Evolutionary conservation across 2,888 invertebrate species (phyloP).

Genomic region (Seira ritae): DNA sequence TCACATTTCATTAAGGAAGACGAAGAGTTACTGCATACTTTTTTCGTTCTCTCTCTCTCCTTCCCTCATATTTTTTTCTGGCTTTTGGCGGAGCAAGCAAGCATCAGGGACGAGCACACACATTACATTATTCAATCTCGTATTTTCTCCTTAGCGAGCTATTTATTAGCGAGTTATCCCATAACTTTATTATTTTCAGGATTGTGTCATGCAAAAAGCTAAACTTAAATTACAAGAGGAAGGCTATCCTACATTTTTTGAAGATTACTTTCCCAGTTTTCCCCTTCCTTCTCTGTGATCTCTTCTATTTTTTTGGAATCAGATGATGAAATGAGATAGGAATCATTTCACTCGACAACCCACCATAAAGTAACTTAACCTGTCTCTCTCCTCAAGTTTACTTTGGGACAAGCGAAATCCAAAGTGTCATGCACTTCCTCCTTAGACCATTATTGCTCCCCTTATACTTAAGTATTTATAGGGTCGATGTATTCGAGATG

Average conservation of each 20-base stretch:
- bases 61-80: background rate
- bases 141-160: background rate
- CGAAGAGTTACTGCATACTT: background rate
- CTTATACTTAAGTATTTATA: background rate
- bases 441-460: too few species aligned
- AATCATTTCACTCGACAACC: background rate
- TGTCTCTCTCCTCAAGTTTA: too few species aligned
- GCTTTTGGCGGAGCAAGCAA: too few species aligned
- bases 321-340: background rate
- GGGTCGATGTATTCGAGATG: background rate
- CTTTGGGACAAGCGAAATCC: too few species aligned
- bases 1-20: slow-evolving; percentile 35
- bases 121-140: background rate
- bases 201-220: too few species aligned
- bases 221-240: too few species aligned
- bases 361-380: too few species aligned
- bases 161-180: too few species aligned
- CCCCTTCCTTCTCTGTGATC: background rate
- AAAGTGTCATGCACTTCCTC: too few species aligned
- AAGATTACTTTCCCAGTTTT: background rate
- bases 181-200: too few species aligned
- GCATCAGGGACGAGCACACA: too few species aligned
- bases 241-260: too few species aligned
- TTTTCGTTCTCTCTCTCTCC: background rate
- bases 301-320: background rate